Evolutionary conservation across 2,888 invertebrate species (phyloP).

Genomic region (Pogonocherus hispidulus): DNA sequence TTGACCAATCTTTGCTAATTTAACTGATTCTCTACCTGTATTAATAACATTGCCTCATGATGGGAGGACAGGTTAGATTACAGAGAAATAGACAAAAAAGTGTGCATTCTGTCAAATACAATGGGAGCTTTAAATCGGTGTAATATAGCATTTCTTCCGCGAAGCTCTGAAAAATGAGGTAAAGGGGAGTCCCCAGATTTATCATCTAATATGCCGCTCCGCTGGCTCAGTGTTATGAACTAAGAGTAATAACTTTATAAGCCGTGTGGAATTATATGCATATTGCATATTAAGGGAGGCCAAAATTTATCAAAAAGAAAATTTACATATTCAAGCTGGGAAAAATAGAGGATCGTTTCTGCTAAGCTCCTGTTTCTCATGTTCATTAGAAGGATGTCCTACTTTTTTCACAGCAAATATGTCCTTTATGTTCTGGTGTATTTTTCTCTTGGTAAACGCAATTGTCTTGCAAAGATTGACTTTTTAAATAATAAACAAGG

Average conservation of each 20-base stretch:
- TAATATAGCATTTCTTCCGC: background rate
- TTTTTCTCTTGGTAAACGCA: conserved; percentile 1
- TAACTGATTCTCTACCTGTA: no score
- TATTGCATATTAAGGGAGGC: conserved; percentile 60
- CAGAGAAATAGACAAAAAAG: no score
- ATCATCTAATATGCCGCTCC: conserved; percentile 34
- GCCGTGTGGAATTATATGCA: conserved; percentile 62
- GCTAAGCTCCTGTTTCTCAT: conserved; percentile 12
- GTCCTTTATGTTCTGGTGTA: conserved; percentile 6
- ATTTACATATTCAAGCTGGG: conserved; percentile 57
- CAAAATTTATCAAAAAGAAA: conserved; percentile 62
- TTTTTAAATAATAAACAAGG: conserved; percentile 12
- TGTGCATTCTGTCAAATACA: no score
- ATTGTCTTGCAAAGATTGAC: conserved; percentile 21
- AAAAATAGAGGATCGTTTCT: conserved; percentile 20
- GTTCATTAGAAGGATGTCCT: conserved; percentile 1
- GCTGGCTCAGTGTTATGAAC: conserved; percentile 37
- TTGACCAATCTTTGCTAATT: no score
- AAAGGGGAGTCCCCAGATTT: background rate
- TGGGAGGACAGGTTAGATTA: no score
- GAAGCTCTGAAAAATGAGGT: background rate
- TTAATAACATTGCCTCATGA: no score
- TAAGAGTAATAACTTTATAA: conserved; percentile 61
- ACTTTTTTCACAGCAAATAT: conserved; percentile 15
- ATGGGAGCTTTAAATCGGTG: background rate